phyloP scores from a whole-genome alignment of 2,888 invertebrate genomes.

The Adelognathus sp. region DNA sequence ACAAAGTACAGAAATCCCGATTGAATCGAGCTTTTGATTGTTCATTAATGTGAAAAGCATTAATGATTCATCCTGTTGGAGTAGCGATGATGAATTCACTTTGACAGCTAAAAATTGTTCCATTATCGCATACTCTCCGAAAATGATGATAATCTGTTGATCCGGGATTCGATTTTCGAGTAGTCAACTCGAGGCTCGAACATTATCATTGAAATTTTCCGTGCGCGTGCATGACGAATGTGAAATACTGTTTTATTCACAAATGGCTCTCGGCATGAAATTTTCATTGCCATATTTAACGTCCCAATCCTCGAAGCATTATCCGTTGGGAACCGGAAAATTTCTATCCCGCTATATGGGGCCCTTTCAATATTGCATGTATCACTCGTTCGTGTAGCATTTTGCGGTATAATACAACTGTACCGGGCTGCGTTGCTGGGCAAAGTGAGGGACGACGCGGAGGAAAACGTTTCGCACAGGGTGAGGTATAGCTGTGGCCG shows the following conservation, averaged over 20 bases:
- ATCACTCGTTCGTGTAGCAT: neutral
- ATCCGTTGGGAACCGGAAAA: neutral
- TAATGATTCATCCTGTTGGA: no score
- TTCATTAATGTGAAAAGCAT: no score
- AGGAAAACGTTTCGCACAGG: conserved; percentile 9
- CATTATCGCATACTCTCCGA: no score
- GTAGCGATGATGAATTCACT: no score
- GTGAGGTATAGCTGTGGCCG: conserved; percentile 5
- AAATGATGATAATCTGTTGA: no score
- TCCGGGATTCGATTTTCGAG: no score
- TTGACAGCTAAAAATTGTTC: no score
- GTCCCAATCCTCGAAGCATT: neutral
- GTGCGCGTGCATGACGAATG: no score
- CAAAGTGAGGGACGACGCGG: neutral
- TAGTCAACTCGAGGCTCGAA: no score
- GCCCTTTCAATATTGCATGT: conserved; percentile 22
- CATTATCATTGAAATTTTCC: no score
- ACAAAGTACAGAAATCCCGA: neutral
- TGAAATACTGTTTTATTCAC: no score
- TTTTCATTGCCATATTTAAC: conserved; percentile 17
- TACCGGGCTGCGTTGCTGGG: neutral
- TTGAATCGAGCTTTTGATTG: no score
- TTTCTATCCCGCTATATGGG: conserved; percentile 2
- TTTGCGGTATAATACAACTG: neutral
- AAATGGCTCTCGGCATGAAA: conserved; percentile 9